A percentile compares a stretch with the other conserved stretches of the same genome.
Conservation (phyloP, 1,140 invertebrate genomes). For the Solenopsis invicta region DNA sequence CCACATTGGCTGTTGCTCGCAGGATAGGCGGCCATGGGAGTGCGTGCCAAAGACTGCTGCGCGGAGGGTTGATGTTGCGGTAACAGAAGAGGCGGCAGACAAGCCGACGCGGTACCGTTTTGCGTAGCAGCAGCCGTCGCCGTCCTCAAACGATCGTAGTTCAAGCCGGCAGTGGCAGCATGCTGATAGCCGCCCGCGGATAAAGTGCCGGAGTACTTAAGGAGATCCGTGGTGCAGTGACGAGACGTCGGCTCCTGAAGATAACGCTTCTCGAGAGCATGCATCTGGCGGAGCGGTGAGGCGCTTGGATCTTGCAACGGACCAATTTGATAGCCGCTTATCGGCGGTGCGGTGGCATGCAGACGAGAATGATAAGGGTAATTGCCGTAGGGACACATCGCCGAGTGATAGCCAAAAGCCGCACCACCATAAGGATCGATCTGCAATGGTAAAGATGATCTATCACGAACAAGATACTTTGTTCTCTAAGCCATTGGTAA, state of each 20-base stretch:
- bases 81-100: slow-evolving; percentile 36
- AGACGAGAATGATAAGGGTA: slow-evolving; percentile 68
- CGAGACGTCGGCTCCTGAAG: slow-evolving; percentile 50
- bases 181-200: slow-evolving; percentile 34
- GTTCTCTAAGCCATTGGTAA: background rate
- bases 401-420: slow-evolving; percentile 72
- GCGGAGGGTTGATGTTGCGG: slow-evolving; percentile 37
- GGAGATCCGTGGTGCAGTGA: slow-evolving; percentile 31
- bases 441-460: slow-evolving; percentile 64
- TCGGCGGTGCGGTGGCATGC: slow-evolving; percentile 39
- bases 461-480: background rate
- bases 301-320: slow-evolving; percentile 63
- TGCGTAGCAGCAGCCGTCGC: background rate
- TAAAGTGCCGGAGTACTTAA: slow-evolving; percentile 49
- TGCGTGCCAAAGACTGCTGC: slow-evolving; percentile 50
- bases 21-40: slow-evolving; percentile 26
- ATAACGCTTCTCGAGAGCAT: slow-evolving; percentile 61
- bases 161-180: slow-evolving; percentile 20
- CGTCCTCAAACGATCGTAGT: slow-evolving; percentile 53
- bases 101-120: background rate
- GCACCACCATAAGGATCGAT: slow-evolving; percentile 75
- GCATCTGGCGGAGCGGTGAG: slow-evolving; percentile 41
- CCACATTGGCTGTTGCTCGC: slow-evolving; percentile 39
- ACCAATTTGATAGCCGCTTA: slow-evolving; percentile 55
- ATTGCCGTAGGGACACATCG: slow-evolving; percentile 60